Evolutionary conservation across 2,797 vertebrate genomes (phyloP).

Genomic region (Tapirus indicus): DNA sequence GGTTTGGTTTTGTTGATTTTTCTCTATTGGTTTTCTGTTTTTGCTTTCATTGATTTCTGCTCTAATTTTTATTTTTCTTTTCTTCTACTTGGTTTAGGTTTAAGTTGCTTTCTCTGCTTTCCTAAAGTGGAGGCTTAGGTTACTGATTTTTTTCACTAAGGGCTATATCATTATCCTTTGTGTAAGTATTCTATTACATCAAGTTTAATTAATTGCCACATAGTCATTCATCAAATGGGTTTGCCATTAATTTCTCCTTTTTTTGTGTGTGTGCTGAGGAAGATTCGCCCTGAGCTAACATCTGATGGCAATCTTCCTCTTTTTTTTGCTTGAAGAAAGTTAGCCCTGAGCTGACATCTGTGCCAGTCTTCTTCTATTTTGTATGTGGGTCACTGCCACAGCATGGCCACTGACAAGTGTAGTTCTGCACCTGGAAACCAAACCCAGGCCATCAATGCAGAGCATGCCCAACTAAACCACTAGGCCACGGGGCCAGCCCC

Average conservation of each 20-base stretch:
- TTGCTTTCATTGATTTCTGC: not conserved
- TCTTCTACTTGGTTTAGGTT: not conserved
- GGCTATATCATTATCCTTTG: not conserved
- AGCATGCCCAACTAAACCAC: no score
- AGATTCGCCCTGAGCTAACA: no score
- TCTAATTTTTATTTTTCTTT: slow-evolving; percentile 15
- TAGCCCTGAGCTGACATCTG: no score
- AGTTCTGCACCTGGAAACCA: no score
- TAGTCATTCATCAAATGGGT: not conserved
- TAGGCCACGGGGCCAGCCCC: no score
- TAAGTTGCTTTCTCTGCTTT: not conserved
- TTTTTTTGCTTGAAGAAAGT: no score
- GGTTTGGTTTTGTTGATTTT: not conserved
- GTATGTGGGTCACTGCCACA: no score
- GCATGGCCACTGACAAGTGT: no score
- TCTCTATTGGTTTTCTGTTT: not conserved
- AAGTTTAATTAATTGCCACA: not conserved
- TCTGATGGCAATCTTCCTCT: no score
- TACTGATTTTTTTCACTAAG: slow-evolving; percentile 11
- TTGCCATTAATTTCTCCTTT: not conserved
- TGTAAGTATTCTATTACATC: not conserved
- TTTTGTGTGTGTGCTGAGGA: not conserved
- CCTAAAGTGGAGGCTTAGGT: not conserved
- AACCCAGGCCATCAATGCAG: no score
- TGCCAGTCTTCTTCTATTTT: no score